Conservation (phyloP, 1,140 invertebrate species). For the Drosophila biarmipes region DNA sequence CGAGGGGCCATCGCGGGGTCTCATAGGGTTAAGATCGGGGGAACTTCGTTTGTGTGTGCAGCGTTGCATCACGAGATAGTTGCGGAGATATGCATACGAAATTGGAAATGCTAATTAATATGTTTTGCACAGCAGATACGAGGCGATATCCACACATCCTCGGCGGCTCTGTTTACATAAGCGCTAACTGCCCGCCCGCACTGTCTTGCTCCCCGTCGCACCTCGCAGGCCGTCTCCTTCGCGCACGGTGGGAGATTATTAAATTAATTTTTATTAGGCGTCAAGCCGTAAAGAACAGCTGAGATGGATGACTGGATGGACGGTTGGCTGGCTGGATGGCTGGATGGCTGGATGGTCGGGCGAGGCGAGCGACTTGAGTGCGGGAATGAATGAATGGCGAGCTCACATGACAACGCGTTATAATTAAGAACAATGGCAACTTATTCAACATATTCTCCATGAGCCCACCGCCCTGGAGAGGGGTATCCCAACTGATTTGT, state of each 20-base stretch:
- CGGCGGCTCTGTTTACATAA: constrained; percentile 74
- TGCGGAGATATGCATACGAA: constrained; percentile 76
- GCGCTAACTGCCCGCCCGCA: constrained; percentile 65
- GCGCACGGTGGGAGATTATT: constrained; percentile 57
- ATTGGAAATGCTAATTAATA: constrained; percentile 83
- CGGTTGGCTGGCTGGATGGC: neutral
- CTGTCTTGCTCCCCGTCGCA: constrained; percentile 9
- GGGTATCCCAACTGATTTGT: constrained; percentile 36
- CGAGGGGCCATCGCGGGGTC: constrained; percentile 5
- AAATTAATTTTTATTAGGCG: constrained; percentile 82
- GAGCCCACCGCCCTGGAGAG: constrained; percentile 1
- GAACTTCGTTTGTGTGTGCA: constrained; percentile 58
- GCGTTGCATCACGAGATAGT: constrained; percentile 78
- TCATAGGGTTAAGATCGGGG: constrained; percentile 14
- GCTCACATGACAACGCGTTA: constrained; percentile 81
- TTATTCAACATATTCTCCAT: constrained; percentile 59
- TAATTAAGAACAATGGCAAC: constrained; percentile 79
- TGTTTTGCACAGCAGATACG: constrained; percentile 79
- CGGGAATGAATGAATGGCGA: constrained; percentile 64
- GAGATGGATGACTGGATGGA: constrained; percentile 41
- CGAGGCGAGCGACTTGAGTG: constrained; percentile 27
- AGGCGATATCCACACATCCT: constrained; percentile 60
- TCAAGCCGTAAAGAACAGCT: constrained; percentile 81
- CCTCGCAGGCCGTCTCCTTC: neutral
- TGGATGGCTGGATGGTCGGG: constrained; percentile 1